Base-by-base conservation (phyloP, 2,888 invertebrate species). In the Barypeithes pellucidus region DNA sequence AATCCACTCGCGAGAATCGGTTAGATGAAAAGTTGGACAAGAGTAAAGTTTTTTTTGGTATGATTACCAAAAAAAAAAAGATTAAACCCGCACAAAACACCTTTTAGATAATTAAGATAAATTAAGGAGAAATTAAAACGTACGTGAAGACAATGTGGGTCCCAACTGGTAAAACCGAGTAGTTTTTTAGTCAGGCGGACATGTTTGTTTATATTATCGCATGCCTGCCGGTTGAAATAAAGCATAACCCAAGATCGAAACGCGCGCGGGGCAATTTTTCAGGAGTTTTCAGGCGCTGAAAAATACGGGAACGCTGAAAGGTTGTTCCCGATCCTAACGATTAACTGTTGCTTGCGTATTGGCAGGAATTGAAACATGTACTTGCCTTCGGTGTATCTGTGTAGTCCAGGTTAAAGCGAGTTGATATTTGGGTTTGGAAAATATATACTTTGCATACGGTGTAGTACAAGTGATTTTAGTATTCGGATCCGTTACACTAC, bases 161-260 rank as follows among this genome's bases (percentile, higher is more conserved):
- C 74, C 74, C 74, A 74, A 74, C 74, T 81, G 84, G 83, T 82
- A 82, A 83, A 81, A 79, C 79, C 77, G 78, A 73, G 77, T 79
- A 79, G 81, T 82, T 84, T 83, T 83, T 82, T 80, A 78, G 67
- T 70, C 70, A 65, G 54, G 61, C 82, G 81, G 83, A 80, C 83
- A 84, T 85, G 82, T 83, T 85, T 85, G 84, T 85, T 85, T 85
- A 85, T 83, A 80, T 84, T 85, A 84, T 80, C 78, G 80, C 82
- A 83, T 81, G 74, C 70, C 74, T 74, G 67, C 70, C 74, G 70
- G 74, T 82, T 82, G 82, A 84, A 82, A 83, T 79, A 82, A 84
- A 83, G 81, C 84, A 82, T 82, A 82, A 83, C 81, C 82, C 81
- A 74, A 74, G 76, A 69, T 73, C 63, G 63, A 43, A 66, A 43